Evolutionary conservation across 2,888 invertebrate species (phyloP), one percentile per base, ranked within the genome.

Genomic region (Hypsopygia costalis): DNA sequence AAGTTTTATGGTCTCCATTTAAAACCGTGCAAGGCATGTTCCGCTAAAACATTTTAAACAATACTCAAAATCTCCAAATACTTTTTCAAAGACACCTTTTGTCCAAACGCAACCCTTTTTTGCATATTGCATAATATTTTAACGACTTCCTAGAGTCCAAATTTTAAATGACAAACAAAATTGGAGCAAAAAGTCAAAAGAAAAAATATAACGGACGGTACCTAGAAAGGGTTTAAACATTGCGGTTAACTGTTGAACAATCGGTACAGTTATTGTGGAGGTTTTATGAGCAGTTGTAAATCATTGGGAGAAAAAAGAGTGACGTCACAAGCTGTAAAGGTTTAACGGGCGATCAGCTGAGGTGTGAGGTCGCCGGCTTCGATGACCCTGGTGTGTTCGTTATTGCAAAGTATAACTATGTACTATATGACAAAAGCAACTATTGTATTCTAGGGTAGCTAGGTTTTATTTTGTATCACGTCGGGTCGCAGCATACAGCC

Each of bases 231-330:
- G 81, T 83, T 85, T 77, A 77, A 82, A 79, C 76, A 81, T 82
- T 87, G 87, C 81, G 88, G 87, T 87, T 85, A 81, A 80, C 79
- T 76, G 85, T 86, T 79, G 75, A 85, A 85, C 85, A 87, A 87
- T 86, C 71, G 76, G 76, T 80, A 83, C 87, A 78, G 86, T 87
- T 87, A 86, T 83, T 80, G 82, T 76, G 61, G 68, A 70, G 62
- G 70, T 71, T 86, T 88, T 88, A 87, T 78, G 81, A 63, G 51
- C 41, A 48, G 81, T 54, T 75, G 80, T 88, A 87, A 88, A 88
- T 87, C 85, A 83, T 81, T 76, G 65, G 67, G 70, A 69, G 78
- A 78, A 80, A 81, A 82, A 86, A 80, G 62, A 64, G 40, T 86
- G 86, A 87, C 87, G 87, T 88, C 85, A 85, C 61, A 61, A 60